Evolutionary conservation across 2,797 vertebrate species (phyloP).

Genomic region (Dipus sagitta): DNA sequence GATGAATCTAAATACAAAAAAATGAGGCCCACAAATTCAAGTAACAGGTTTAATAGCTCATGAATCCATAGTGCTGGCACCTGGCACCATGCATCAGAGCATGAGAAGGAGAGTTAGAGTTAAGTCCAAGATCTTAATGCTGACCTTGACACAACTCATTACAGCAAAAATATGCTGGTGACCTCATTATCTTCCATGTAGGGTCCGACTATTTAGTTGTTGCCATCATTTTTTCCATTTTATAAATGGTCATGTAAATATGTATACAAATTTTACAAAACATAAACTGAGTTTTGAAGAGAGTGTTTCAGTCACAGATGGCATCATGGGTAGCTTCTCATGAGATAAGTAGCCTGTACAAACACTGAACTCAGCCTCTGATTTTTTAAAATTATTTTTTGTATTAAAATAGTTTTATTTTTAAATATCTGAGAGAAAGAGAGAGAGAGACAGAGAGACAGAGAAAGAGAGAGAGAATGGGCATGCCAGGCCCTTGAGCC

Average conservation of each 20-base stretch:
- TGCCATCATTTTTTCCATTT: not conserved
- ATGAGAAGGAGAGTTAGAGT: not conserved
- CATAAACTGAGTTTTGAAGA: not conserved
- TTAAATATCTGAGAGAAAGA: too few species aligned
- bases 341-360: not conserved
- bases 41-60: fast-evolving
- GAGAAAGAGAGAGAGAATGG: too few species aligned
- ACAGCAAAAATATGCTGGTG: not conserved
- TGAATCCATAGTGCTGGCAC: fast-evolving
- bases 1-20: not conserved
- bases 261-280: slow-evolving; percentile 34
- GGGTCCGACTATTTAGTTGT: not conserved
- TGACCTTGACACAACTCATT: not conserved
- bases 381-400: not conserved
- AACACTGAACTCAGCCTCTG: not conserved
- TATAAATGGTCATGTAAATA: slow-evolving; percentile 14
- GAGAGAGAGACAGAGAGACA: too few species aligned
- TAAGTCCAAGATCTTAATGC: not conserved
- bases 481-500: too few species aligned
- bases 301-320: not conserved
- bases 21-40: not conserved
- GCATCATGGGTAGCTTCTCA: not conserved
- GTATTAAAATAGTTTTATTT: too few species aligned
- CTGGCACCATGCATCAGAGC: not conserved
- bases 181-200: not conserved